Evolutionary conservation across 1,140 invertebrate genomes (phyloP).

Genomic region (Drosophila parabipectinata): DNA sequence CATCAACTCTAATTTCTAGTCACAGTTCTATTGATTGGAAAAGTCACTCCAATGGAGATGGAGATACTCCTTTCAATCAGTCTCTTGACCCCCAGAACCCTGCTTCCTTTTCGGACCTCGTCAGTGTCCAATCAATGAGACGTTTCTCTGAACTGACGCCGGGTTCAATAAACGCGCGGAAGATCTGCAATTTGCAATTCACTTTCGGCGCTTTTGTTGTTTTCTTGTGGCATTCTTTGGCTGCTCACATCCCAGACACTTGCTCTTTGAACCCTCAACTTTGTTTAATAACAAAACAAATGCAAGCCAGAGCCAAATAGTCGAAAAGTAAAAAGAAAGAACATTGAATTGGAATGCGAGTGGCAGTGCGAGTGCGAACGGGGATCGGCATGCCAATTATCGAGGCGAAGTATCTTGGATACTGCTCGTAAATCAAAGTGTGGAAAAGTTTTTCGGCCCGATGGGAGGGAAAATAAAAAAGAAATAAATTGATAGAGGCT

Average conservation of each 20-base stretch:
- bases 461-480: conserved; percentile 14
- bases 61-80: conserved; percentile 8
- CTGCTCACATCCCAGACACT: conserved; percentile 47
- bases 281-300: conserved; percentile 65
- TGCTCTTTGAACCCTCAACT: conserved; percentile 73
- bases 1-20: background rate
- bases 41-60: conserved; percentile 16
- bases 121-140: conserved; percentile 26
- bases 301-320: conserved; percentile 10
- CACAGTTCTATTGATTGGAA: conserved; percentile 2
- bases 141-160: background rate
- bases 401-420: conserved; percentile 25
- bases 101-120: conserved; percentile 18
- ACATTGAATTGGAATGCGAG: conserved; percentile 32
- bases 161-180: conserved; percentile 49
- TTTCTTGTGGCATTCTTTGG: conserved; percentile 19
- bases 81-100: background rate
- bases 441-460: conserved; percentile 62
- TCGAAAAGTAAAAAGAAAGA: conserved; percentile 20
- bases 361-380: background rate
- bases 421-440: conserved; percentile 49
- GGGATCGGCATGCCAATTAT: conserved; percentile 54
- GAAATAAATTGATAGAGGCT: conserved; percentile 26
- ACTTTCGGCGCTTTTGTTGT: conserved; percentile 41
- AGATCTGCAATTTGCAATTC: conserved; percentile 61